Evolutionary conservation across 2,888 invertebrate species (phyloP), one percentile per base, ranked within the genome.

Genomic region (Deilephila elpenor): DNA sequence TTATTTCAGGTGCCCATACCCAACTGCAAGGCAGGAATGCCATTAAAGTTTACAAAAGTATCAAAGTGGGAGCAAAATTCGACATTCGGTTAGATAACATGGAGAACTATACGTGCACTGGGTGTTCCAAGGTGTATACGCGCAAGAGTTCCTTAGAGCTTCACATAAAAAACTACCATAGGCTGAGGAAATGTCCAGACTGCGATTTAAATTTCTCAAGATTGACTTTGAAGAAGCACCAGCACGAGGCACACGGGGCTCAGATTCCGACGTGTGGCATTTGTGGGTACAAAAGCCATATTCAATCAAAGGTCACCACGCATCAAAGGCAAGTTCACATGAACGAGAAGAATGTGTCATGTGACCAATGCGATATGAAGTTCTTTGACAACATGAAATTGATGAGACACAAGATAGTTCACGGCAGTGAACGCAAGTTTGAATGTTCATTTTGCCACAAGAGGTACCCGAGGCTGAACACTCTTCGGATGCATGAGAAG

Each of bases 401-500:
- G 34, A 25, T 34, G 7, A 75, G 53, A 11, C 83, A 83, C 29
- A 71, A 77, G 73, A 60, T 79, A 0, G 76, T 20, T 7, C 88
- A 88, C 70, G 78, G 77, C 5, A 73, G 79, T 14, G 77, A 78
- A 5, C 85, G 81, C 25, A 78, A 79, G 5, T 83, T 79, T 71
- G 77, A 83, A 19, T 89, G 88, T 74, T 70, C 75, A 7, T 83
- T 76, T 59, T 89, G 89, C 75, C 80, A 81, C n/a, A 88, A 89
- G 74, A 78, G 77, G 19, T 88, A 86, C 73, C 74, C 75, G 7
- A 75, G 81, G n/a, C 32, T 20, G 6, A 71, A 34, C 5, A 75
- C 80, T 11, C 37, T 80, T 72, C 67, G n/a, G 5, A 7, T 60
- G 19, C 85, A 84, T 51, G 79, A 78, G 70, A 79, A 71, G 64